A percentile compares a stretch with the other conserved stretches of the same genome.
These are phyloP conservation scores for Euura lappo DNA, from an alignment of 1,140 invertebrate genomes.

Conservation along the genomic window DNA sequence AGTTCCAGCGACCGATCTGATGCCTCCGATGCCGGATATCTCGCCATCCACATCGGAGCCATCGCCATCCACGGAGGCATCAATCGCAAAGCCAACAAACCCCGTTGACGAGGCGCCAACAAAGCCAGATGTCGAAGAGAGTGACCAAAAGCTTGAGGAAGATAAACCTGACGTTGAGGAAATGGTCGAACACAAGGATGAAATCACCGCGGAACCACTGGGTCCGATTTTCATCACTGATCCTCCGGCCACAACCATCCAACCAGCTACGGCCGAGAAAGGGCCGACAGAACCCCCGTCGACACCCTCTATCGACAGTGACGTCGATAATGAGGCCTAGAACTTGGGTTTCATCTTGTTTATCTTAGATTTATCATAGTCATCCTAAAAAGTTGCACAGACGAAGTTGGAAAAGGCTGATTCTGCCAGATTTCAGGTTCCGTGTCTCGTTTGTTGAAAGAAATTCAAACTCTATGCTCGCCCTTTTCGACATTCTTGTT, in stretches of 20 bases:
- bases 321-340: constrained; percentile 57
- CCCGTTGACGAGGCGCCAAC: constrained; percentile 10
- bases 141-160: constrained; percentile 29
- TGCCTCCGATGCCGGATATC: constrained; percentile 44
- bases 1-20: constrained; percentile 49
- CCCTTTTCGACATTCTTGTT: no score
- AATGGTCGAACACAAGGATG: constrained; percentile 28
- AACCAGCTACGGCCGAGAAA: constrained; percentile 54
- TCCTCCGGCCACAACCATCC: constrained; percentile 37
- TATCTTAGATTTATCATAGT: constrained; percentile 26
- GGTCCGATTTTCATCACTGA: constrained; percentile 50
- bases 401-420: no score
- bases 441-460: no score
- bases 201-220: constrained; percentile 41
- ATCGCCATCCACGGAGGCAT: constrained; percentile 11
- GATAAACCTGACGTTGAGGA: constrained; percentile 27
- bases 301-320: constrained; percentile 40
- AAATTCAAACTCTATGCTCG: no score
- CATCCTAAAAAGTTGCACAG: not conserved
- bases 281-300: constrained; percentile 53
- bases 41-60: not conserved
- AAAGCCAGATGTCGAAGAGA: constrained; percentile 25
- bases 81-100: not conserved
- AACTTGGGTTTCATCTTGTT: not conserved
- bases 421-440: no score